phyloP scores from a whole-genome alignment of 2,888 invertebrate genomes.

The Serripes groenlandicus region DNA sequence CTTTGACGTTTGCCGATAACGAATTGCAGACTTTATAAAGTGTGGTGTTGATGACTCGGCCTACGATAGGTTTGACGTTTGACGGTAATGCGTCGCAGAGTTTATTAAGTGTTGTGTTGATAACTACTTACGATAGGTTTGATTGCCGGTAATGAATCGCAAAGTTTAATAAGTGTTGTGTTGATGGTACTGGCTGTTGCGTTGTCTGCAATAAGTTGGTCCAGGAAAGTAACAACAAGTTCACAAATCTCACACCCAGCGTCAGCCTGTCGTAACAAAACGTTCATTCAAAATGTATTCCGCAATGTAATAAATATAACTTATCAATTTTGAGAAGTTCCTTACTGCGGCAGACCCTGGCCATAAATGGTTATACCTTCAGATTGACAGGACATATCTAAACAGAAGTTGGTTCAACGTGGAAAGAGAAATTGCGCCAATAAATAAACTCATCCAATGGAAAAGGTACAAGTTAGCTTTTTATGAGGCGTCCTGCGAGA shows the following conservation, averaged over 20 bases:
- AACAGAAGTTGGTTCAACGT: too few relatives aligned
- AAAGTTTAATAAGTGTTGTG: conserved; percentile 37
- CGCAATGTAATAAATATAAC: too few relatives aligned
- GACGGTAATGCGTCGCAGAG: conserved; percentile 44
- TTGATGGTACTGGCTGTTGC: conserved; percentile 25
- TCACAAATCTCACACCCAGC: conserved; percentile 69
- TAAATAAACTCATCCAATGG: too few relatives aligned
- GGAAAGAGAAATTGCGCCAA: too few relatives aligned
- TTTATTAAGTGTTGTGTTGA: conserved; percentile 44
- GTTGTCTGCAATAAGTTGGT: conserved; percentile 36
- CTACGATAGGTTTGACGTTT: conserved; percentile 32
- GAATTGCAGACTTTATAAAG: conserved; percentile 41
- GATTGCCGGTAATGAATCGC: conserved; percentile 30
- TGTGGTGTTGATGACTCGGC: conserved; percentile 34
- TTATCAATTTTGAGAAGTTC: too few relatives aligned
- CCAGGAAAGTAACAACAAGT: conserved; percentile 45
- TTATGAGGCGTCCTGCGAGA: too few relatives aligned
- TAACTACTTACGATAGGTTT: conserved; percentile 31
- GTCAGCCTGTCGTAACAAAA: conserved; percentile 43
- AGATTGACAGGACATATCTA: too few relatives aligned
- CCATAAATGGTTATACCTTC: too few relatives aligned
- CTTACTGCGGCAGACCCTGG: too few relatives aligned
- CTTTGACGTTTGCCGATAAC: conserved; percentile 32
- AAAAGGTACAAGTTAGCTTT: too few relatives aligned
- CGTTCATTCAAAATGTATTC: too few relatives aligned